Conservation (phyloP, 2,888 invertebrate species). For the Drosophila histrio region DNA sequence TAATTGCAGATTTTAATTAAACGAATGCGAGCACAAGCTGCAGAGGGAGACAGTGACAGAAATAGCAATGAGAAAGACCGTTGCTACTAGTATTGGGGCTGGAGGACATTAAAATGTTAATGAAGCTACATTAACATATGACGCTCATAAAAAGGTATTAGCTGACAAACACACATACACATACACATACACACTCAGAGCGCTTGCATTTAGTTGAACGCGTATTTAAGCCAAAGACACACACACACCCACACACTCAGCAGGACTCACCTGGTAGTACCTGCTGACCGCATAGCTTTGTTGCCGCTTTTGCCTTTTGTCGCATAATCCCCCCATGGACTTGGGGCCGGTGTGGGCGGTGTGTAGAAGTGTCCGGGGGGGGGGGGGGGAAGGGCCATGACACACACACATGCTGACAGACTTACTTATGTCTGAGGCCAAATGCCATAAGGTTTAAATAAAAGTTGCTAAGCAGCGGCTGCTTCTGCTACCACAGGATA, state of each 20-base stretch:
- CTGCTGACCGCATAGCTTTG: conserved; percentile 71
- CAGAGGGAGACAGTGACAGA: not conserved
- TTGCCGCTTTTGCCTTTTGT: conserved; percentile 49
- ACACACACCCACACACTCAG: conserved; percentile 1
- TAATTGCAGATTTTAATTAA: conserved; percentile 79
- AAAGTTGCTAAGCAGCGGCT: conserved; percentile 60
- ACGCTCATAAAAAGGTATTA: conserved; percentile 79
- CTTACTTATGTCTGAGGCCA: conserved; percentile 64
- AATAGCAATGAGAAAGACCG: not conserved
- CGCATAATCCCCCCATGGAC: conserved; percentile 69
- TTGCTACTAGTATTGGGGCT: conserved; percentile 41
- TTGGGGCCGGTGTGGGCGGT: not conserved
- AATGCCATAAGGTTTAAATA: conserved; percentile 76
- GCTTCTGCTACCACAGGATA: conserved; percentile 32
- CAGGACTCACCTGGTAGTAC: conserved; percentile 50
- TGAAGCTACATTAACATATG: conserved; percentile 80
- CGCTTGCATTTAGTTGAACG: conserved; percentile 51
- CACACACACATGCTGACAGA: conserved; percentile 72
- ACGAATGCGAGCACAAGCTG: conserved; percentile 11
- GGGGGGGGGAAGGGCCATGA: not conserved
- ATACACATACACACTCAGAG: conserved; percentile 18
- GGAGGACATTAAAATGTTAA: conserved; percentile 77
- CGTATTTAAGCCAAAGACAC: conserved; percentile 52
- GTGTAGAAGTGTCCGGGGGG: not conserved
- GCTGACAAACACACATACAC: conserved; percentile 39